Evolutionary conservation across 2,113 vertebrate genomes (phyloP).

Genomic region (Amblyornis subalaris): DNA sequence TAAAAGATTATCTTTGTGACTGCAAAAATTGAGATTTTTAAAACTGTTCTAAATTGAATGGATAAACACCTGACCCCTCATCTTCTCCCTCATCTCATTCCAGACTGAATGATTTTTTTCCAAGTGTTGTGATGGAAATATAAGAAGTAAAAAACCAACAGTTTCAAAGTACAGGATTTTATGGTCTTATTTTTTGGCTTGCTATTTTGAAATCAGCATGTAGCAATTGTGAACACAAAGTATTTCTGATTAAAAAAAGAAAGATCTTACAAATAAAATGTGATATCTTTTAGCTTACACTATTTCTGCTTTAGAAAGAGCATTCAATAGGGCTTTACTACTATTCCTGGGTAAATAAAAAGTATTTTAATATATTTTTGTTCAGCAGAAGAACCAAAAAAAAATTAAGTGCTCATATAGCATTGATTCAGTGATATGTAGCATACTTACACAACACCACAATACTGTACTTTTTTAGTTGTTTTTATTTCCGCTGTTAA

Average conservation of each 20-base stretch:
- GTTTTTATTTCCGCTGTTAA: rapidly evolving
- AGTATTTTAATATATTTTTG: background rate
- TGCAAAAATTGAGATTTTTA: background rate
- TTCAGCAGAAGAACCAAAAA: background rate
- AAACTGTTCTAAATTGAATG: background rate
- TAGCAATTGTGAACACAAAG: background rate
- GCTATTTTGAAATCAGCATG: background rate
- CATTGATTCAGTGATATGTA: background rate
- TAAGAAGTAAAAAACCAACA: background rate
- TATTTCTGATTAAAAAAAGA: background rate
- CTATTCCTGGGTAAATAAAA: background rate
- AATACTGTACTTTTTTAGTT: background rate
- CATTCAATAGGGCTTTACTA: background rate
- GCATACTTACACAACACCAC: background rate
- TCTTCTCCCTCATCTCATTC: background rate
- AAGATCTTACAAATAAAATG: background rate
- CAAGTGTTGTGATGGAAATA: background rate
- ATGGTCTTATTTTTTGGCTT: background rate
- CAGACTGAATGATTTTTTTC: background rate
- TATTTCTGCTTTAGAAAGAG: background rate
- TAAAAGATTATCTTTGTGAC: background rate
- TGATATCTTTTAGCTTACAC: background rate
- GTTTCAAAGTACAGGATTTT: background rate
- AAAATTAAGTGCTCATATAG: background rate
- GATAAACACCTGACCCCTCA: background rate